Percentiles rank a stretch among this genome's conserved stretches.
Conservation (phyloP, 37 sponge, comb jelly and placozoan species). For the Bolinopsis microptera region DNA sequence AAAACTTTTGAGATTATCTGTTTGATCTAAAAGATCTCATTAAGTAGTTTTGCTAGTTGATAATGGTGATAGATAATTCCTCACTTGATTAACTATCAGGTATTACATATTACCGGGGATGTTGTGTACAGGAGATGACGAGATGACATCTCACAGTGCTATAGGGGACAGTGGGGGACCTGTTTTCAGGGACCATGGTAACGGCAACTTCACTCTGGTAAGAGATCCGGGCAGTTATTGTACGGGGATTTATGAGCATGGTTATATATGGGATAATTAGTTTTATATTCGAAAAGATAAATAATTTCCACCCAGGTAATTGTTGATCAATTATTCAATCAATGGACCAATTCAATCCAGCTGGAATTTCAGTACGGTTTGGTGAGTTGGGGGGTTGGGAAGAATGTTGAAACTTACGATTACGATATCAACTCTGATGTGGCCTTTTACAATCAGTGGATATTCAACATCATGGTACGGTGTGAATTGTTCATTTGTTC, state of each 20-base stretch:
- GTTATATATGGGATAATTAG: not conserved
- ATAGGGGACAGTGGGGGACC: constrained; percentile 57
- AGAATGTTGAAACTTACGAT: not conserved
- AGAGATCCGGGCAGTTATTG: too few species aligned
- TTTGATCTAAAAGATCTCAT: too few species aligned
- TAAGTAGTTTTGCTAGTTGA: too few species aligned
- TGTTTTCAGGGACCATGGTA: not conserved
- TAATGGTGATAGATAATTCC: too few species aligned
- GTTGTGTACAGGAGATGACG: constrained; percentile 35
- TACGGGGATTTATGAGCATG: not conserved
- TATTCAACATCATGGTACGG: not conserved
- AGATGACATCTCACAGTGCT: constrained; percentile 5
- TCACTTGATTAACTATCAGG: too few species aligned
- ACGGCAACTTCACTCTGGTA: constrained; percentile 10
- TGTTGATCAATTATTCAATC: too few species aligned
- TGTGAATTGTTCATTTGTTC: not conserved
- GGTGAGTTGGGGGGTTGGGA: constrained; percentile 48
- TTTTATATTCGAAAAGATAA: not conserved
- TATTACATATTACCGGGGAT: constrained; percentile 22
- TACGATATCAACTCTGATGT: constrained; percentile 52
- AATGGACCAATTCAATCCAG: too few species aligned
- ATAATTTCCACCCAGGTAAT: not conserved
- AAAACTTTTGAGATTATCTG: too few species aligned
- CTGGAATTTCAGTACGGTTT: constrained; percentile 54
- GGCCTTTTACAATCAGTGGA: constrained; percentile 39